phyloP scores from a whole-genome alignment of 2,113 vertebrate genomes.

The Hylia prasina region DNA sequence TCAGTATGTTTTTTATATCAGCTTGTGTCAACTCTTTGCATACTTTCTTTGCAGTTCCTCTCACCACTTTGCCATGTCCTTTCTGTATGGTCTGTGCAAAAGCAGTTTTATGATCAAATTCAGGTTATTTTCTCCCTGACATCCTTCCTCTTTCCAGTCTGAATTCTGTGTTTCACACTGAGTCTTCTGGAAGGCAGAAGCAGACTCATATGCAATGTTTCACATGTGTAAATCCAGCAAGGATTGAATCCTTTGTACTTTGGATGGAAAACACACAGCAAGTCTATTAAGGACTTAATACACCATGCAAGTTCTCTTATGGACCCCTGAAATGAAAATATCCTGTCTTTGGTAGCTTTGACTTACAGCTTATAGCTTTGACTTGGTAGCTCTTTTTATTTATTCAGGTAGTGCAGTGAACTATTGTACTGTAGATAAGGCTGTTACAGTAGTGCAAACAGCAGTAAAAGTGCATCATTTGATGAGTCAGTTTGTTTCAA shows the following conservation, averaged over 20 bases:
- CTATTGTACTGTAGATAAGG: constrained; percentile 37
- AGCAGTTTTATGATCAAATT: not conserved
- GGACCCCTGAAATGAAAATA: not conserved
- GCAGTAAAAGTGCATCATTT: constrained; percentile 40
- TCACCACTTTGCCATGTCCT: not conserved
- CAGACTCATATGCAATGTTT: not conserved
- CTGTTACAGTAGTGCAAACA: constrained; percentile 9
- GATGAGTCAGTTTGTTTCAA: constrained; percentile 50
- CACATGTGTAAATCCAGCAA: not conserved
- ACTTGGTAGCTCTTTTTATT: not conserved
- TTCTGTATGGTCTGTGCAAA: not conserved
- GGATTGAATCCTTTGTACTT: not conserved
- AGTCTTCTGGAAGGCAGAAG: not conserved
- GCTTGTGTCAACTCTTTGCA: not conserved
- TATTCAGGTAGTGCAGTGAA: not conserved
- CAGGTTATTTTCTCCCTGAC: not conserved
- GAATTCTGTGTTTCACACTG: not conserved
- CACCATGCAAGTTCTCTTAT: not conserved
- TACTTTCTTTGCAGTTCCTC: not conserved
- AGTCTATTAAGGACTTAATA: not conserved
- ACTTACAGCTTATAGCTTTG: not conserved
- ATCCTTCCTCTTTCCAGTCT: not conserved
- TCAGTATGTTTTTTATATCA: not conserved
- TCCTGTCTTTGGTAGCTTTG: not conserved
- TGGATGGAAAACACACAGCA: not conserved